phyloP scores from a whole-genome alignment of 2,888 invertebrate genomes.

The Drosophila mimica region DNA sequence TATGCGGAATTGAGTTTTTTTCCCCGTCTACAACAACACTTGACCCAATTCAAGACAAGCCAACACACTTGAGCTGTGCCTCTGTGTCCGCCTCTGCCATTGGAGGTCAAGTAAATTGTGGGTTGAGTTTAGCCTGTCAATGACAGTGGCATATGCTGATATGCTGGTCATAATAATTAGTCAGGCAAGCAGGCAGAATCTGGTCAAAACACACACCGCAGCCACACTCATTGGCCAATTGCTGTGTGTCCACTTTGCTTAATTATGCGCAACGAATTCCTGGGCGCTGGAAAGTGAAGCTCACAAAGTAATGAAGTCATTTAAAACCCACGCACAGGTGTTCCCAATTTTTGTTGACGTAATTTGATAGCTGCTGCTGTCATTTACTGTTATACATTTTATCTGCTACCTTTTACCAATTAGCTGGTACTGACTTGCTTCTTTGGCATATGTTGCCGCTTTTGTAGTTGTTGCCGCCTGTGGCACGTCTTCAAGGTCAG shows the following conservation, averaged over 20 bases:
- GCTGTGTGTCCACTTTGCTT: conserved; percentile 38
- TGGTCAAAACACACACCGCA: conserved; percentile 3
- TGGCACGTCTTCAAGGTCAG: conserved; percentile 46
- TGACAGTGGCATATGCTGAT: conserved; percentile 44
- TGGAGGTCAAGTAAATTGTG: conserved; percentile 52
- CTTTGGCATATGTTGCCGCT: conserved; percentile 52
- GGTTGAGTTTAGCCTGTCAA: conserved; percentile 26
- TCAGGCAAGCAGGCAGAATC: not conserved
- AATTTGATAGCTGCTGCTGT: conserved; percentile 54
- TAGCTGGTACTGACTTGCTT: conserved; percentile 32
- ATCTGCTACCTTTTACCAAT: not conserved
- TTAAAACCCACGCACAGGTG: conserved; percentile 70
- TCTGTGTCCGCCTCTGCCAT: not conserved
- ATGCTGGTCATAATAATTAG: conserved; percentile 53
- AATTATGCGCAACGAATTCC: conserved; percentile 37
- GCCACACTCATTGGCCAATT: conserved; percentile 13
- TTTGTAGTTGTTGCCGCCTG: not conserved
- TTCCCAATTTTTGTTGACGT: conserved; percentile 64
- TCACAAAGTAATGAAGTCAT: conserved; percentile 62
- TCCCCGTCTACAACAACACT: conserved; percentile 50
- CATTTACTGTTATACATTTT: conserved; percentile 46
- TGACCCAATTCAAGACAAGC: conserved; percentile 68
- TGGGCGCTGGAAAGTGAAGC: conserved; percentile 18
- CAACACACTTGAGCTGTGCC: conserved; percentile 31
- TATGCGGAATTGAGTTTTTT: conserved; percentile 62